Conservation (phyloP, 2,113 vertebrate species). For the Phodopus roborovskii region DNA sequence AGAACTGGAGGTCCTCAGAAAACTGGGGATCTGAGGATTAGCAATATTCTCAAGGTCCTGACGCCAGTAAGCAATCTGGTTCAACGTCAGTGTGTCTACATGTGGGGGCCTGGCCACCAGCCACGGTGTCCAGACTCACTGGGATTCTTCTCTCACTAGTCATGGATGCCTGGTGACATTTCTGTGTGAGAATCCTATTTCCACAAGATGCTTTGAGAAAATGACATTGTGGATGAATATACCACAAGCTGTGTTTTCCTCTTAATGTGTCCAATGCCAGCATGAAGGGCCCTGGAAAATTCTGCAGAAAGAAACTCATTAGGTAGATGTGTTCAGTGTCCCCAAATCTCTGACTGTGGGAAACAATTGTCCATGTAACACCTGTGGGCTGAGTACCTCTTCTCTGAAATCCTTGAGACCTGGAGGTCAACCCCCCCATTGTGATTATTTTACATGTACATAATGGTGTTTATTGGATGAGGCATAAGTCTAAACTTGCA, state of each 20-base stretch:
- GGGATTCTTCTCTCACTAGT: background rate
- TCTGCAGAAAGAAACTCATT: background rate
- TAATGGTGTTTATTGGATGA: background rate
- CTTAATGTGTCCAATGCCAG: background rate
- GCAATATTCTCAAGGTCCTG: background rate
- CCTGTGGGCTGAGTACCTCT: background rate
- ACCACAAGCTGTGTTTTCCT: background rate
- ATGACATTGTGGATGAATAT: background rate
- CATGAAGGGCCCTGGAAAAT: slow-evolving; percentile 3
- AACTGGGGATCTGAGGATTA: background rate
- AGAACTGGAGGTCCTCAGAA: background rate
- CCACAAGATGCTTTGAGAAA: background rate
- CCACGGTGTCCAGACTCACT: too few species aligned
- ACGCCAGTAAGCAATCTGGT: background rate
- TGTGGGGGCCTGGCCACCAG: background rate
- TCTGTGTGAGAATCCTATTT: background rate
- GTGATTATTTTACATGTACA: background rate
- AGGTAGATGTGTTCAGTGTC: background rate
- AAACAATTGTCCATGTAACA: background rate
- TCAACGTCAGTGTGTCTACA: background rate
- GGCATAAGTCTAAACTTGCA: background rate
- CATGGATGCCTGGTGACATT: background rate
- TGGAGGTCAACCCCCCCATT: too few species aligned
- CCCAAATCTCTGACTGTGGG: background rate
- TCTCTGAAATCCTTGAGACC: background rate